Conservation (phyloP, 2,797 vertebrate species). For the Phrynocephalus vlangalii region DNA sequence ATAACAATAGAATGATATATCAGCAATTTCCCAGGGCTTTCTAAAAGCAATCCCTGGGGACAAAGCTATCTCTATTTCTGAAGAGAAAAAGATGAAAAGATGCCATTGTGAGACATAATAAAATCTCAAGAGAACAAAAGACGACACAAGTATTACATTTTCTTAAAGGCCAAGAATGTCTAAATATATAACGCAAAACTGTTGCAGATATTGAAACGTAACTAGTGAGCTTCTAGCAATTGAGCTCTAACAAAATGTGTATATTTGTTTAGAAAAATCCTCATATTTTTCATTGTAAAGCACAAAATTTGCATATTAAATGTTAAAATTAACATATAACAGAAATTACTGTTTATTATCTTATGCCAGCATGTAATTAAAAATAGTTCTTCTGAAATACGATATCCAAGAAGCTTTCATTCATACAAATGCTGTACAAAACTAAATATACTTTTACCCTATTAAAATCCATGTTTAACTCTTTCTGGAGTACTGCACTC, state of each 20-base stretch:
- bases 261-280: background rate
- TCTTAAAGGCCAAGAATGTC: slow-evolving; percentile 4
- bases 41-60: slow-evolving; percentile 27
- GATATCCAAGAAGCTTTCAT: background rate
- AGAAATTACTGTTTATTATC: background rate
- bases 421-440: background rate
- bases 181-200: slow-evolving; percentile 5
- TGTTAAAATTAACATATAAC: background rate
- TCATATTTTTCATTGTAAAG: slow-evolving; percentile 2
- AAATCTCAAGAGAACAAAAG: slow-evolving; percentile 31
- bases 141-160: background rate
- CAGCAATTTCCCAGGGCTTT: slow-evolving; percentile 26
- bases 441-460: background rate
- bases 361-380: background rate
- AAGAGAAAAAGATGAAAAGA: slow-evolving; percentile 11
- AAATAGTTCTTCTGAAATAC: slow-evolving; percentile 12
- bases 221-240: background rate
- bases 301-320: background rate
- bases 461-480: background rate
- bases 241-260: background rate
- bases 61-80: slow-evolving; percentile 31
- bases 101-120: slow-evolving; percentile 16
- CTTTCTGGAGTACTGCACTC: background rate
- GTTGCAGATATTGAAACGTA: slow-evolving; percentile 16
- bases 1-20: slow-evolving; percentile 22